These are phyloP conservation scores for Anoplolepis gracilipes DNA, from an alignment of 1,140 invertebrate genomes.

Conservation along the genomic window DNA sequence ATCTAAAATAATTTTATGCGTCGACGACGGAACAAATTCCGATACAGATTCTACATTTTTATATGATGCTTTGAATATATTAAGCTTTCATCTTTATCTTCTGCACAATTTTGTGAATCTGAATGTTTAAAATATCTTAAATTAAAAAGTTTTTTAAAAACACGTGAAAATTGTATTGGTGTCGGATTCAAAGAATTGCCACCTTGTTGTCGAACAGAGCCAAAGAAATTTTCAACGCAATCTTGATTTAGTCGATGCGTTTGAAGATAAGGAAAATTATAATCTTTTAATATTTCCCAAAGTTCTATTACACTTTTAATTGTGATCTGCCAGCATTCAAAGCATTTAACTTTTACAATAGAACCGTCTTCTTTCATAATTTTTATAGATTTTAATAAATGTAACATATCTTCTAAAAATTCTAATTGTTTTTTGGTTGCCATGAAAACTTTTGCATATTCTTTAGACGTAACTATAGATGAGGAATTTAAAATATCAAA, in stretches of 20 bases:
- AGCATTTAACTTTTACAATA: not conserved
- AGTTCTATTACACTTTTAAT: not conserved
- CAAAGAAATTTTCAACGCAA: conserved; percentile 2
- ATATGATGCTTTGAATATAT: no score
- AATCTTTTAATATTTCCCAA: not conserved
- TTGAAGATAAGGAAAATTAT: not conserved
- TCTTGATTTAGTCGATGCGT: not conserved
- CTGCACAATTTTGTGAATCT: not conserved
- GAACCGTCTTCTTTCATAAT: not conserved
- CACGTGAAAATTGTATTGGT: conserved; percentile 6
- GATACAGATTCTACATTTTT: not conserved
- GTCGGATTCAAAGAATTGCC: conserved; percentile 9
- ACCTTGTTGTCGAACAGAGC: not conserved
- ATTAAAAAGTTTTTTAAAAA: conserved; percentile 3
- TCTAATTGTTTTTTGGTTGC: not conserved
- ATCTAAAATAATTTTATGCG: not conserved
- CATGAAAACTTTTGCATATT: not conserved
- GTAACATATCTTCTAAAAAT: not conserved
- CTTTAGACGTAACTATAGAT: not conserved
- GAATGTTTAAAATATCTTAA: not conserved
- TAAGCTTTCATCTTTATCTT: not conserved
- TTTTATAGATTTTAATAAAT: not conserved
- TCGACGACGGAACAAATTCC: not conserved
- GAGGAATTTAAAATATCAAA: conserved; percentile 31
- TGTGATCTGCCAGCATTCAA: not conserved